Evolutionary conservation across 1,140 invertebrate genomes (phyloP), one percentile per base, ranked within the genome.

Genomic region (Cepaea nemoralis): DNA sequence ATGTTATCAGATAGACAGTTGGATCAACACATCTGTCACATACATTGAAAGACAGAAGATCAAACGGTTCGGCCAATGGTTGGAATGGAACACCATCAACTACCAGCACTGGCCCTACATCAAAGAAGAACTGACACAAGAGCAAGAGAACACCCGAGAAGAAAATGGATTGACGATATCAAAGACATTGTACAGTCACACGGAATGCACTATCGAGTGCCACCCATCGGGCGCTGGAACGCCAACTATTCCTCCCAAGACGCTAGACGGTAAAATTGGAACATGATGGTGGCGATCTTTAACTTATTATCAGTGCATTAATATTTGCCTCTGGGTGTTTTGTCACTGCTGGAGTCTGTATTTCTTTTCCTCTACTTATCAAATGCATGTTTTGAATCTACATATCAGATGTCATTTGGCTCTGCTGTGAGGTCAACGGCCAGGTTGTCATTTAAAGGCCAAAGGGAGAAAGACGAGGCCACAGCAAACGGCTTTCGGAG

Each of bases 361-460:
- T 14, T 19, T 48, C 8, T 59, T 14, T 40, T 33, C 16, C 16
- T 6, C 16, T 3, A 42, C 39, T 5, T 39, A 75, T 48, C 16
- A 63, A 24, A 42, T 8, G 6, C 6, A 45, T 45, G 42, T 45
- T 6, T 45, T 45, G 16, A 45, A 45, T 45, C 42, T 63, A 59
- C 31, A 10, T 33, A 35, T 6, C n/a, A 90, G 89, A 88, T 84
- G 82, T 83, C 87, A 24, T 89, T 90, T 81, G 86, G 87, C 5
- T 86, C 86, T 27, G 85, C 89, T 6, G 55, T 90, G 40, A 76
- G 85, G 31, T 88, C 86, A 45, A 90, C 88, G 81, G 88, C 89
- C 35, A 83, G 89, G 45, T 79, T 89, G 12, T 90, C 89, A 0
- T 88, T 90, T 84, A 81, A 86, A 33, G 88, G 89, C 35, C 88